Percentiles rank a stretch among this genome's conserved stretches.
phyloP scores from a whole-genome alignment of 1,140 invertebrate genomes.

The Drosophila guanche region DNA sequence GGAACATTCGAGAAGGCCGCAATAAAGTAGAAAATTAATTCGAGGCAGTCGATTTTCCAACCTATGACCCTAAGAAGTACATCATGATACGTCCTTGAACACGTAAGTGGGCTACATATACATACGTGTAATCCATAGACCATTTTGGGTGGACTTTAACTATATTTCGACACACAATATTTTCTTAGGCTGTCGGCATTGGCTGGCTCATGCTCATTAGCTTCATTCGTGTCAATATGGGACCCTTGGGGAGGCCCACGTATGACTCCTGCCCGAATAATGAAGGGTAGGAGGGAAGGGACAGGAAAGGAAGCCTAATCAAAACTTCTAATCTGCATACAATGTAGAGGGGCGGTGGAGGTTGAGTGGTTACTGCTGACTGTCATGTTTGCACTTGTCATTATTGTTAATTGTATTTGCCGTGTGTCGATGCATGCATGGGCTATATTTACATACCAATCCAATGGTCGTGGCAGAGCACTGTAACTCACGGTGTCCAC shows the following conservation, averaged over 20 bases:
- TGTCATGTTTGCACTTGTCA: conserved; percentile 80
- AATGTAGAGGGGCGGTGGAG: neutral
- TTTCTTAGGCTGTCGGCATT: conserved; percentile 41
- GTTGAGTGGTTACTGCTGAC: conserved; percentile 4
- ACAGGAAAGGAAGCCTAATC: conserved; percentile 38
- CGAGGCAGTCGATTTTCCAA: neutral
- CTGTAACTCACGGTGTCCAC: conserved; percentile 29
- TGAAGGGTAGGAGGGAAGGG: neutral
- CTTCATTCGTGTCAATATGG: conserved; percentile 9
- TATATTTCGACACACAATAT: conserved; percentile 29
- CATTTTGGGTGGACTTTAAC: conserved; percentile 48
- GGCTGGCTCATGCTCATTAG: conserved; percentile 48
- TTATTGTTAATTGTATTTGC: conserved; percentile 80
- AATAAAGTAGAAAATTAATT: conserved; percentile 35
- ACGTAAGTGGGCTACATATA: conserved; percentile 18
- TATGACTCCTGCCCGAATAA: neutral
- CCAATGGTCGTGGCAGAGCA: conserved; percentile 8
- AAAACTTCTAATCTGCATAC: conserved; percentile 60
- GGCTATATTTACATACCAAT: conserved; percentile 60
- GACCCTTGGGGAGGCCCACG: conserved; percentile 32
- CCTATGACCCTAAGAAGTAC: neutral
- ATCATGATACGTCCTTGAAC: conserved; percentile 26
- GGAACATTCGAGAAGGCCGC: neutral
- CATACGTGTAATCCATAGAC: conserved; percentile 17
- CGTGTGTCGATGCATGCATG: conserved; percentile 54